A percentile compares a stretch with the other conserved stretches of the same genome.
phyloP scores from a whole-genome alignment of 1,140 invertebrate species.

The Apolygus lucorum region DNA sequence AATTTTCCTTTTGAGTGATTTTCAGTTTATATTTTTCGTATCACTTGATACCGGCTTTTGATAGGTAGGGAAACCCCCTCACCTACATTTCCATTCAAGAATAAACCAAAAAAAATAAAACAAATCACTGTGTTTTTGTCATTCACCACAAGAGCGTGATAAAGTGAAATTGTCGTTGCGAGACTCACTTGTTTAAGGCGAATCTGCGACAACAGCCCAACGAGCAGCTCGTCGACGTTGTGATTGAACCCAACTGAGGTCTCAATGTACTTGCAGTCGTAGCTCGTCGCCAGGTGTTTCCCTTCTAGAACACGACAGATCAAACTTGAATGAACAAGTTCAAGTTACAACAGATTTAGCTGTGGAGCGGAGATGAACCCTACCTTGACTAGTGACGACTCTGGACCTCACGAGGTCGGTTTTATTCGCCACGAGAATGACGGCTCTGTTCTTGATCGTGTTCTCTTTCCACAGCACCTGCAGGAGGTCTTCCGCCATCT shows the following conservation, averaged over 20 bases:
- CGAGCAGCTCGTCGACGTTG: slow-evolving; percentile 84
- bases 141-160: too few species aligned
- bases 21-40: too few species aligned
- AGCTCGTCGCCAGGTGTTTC: slow-evolving; percentile 72
- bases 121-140: too few species aligned
- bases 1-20: too few species aligned
- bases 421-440: slow-evolving; percentile 94
- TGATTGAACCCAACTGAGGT: slow-evolving; percentile 87
- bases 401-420: slow-evolving; percentile 83
- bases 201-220: slow-evolving; percentile 81
- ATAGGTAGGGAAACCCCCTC: too few species aligned
- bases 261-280: slow-evolving; percentile 90
- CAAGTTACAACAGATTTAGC: too few species aligned
- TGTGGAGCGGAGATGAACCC: too few species aligned
- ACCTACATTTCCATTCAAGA: too few species aligned
- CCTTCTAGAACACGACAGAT: slow-evolving; percentile 64
- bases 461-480: slow-evolving; percentile 71
- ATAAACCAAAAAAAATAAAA: too few species aligned
- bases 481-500: slow-evolving; percentile 66
- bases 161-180: too few species aligned
- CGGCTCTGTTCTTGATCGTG: slow-evolving; percentile 65
- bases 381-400: slow-evolving; percentile 76
- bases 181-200: slow-evolving; percentile 43
- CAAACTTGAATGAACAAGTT: too few species aligned
- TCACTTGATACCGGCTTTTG: too few species aligned